Conservation (phyloP, 1,140 invertebrate genomes). For the Pogonomyrmex barbatus region DNA sequence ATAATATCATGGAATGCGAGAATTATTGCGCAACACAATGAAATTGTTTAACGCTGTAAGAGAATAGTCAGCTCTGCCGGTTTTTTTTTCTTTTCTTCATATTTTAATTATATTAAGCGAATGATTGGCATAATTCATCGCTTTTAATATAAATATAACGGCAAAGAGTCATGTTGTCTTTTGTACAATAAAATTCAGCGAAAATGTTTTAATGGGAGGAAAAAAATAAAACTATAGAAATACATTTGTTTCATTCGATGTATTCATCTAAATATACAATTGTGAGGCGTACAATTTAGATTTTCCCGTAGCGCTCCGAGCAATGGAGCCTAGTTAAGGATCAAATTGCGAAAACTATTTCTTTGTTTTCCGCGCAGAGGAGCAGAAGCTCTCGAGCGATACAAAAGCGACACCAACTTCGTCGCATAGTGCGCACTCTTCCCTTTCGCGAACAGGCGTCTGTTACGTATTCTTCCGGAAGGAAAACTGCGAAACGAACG, state of each 20-base stretch:
- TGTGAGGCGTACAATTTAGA: not conserved
- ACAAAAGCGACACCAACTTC: constrained; percentile 37
- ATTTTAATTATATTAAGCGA: not conserved
- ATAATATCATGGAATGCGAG: not conserved
- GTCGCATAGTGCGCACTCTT: constrained; percentile 13
- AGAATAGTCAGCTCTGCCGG: not conserved
- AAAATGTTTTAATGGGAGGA: not conserved
- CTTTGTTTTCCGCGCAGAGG: constrained; percentile 28
- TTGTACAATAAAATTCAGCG: not conserved
- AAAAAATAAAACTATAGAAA: not conserved
- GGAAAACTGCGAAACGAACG: constrained; percentile 44
- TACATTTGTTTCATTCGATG: not conserved
- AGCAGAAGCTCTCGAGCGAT: constrained; percentile 30
- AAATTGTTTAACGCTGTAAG: not conserved
- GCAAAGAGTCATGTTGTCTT: not conserved
- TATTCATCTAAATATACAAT: constrained; percentile 20
- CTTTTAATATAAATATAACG: not conserved
- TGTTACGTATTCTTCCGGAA: constrained; percentile 60
- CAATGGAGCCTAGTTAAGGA: not conserved
- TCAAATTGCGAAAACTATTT: constrained; percentile 56
- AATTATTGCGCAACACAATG: not conserved
- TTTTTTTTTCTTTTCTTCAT: not conserved
- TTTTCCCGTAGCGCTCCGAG: not conserved
- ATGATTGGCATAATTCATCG: not conserved
- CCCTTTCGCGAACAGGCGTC: constrained; percentile 54